A percentile compares a stretch with the other conserved stretches of the same genome.
These are phyloP conservation scores for Polyodon spathula DNA, from an alignment of 2,113 vertebrate species.

Conservation along the genomic window DNA sequence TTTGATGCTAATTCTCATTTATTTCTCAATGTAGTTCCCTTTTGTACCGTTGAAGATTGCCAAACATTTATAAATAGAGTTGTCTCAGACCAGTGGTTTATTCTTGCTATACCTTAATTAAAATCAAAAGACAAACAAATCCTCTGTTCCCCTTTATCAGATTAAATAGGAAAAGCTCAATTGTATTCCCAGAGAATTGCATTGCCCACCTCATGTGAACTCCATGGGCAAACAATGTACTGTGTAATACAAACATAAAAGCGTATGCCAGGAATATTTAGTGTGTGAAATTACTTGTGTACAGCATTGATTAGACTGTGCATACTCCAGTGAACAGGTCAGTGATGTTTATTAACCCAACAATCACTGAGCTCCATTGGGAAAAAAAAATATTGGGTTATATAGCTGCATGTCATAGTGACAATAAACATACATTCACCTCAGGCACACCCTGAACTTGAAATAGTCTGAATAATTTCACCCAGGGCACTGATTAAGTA, in stretches of 20 bases:
- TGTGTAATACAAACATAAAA: background rate
- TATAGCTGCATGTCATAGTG: no score
- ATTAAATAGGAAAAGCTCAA: background rate
- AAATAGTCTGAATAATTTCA: constrained; percentile 11
- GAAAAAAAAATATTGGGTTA: background rate
- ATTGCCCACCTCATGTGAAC: background rate
- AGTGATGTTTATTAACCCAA: constrained; percentile 3
- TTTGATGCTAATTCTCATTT: background rate
- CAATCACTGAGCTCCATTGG: background rate
- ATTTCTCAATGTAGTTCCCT: background rate
- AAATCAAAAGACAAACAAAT: no score
- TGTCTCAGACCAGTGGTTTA: no score
- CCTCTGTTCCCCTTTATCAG: no score
- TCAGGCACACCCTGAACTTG: constrained; percentile 5
- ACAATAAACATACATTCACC: background rate
- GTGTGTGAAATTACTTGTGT: background rate
- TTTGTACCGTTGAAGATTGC: background rate
- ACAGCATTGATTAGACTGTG: constrained; percentile 1
- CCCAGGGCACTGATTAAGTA: background rate
- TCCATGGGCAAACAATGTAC: background rate
- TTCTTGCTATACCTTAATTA: no score
- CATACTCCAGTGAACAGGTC: background rate
- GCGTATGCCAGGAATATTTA: background rate
- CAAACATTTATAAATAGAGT: no score
- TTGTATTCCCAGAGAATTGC: background rate